Evolutionary conservation across 2,888 invertebrate genomes (phyloP).

Genomic region (Eupithecia insigniata): DNA sequence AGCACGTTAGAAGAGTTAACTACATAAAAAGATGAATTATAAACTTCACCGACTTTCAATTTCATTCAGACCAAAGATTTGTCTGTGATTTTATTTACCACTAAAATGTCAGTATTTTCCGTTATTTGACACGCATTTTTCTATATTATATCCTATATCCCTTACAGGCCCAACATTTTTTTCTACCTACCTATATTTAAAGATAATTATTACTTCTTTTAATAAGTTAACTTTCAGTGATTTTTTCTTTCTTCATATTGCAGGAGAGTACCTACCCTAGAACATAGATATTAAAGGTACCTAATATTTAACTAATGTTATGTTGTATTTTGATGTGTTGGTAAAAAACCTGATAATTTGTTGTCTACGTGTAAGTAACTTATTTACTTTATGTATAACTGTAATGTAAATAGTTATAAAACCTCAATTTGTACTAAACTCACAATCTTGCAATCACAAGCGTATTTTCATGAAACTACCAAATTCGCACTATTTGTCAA

Average conservation of each 20-base stretch:
- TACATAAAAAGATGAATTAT: not conserved
- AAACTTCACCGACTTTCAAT: not conserved
- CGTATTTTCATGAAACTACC: not conserved
- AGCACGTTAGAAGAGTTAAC: not conserved
- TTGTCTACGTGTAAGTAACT: conserved; percentile 4
- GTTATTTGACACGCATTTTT: not conserved
- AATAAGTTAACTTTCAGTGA: not conserved
- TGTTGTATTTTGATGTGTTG: not conserved
- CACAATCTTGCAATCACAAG: conserved; percentile 15
- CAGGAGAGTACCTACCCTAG: not conserved
- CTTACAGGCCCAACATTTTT: no score
- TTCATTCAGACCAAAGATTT: not conserved
- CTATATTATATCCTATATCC: no score
- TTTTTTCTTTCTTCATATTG: not conserved
- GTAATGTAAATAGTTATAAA: conserved; percentile 11
- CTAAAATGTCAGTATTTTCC: not conserved
- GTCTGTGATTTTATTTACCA: conserved; percentile 6
- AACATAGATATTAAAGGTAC: not conserved
- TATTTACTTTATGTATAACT: not conserved
- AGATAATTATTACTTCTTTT: not conserved
- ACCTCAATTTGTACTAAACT: conserved; percentile 11
- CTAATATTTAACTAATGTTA: conserved; percentile 2
- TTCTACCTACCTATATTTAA: no score
- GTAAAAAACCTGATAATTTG: not conserved
- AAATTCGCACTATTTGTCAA: conserved; percentile 29